Evolutionary conservation across 2,797 vertebrate species (phyloP), one percentile per base, ranked within the genome.

Genomic region (Coreius guichenoti): DNA sequence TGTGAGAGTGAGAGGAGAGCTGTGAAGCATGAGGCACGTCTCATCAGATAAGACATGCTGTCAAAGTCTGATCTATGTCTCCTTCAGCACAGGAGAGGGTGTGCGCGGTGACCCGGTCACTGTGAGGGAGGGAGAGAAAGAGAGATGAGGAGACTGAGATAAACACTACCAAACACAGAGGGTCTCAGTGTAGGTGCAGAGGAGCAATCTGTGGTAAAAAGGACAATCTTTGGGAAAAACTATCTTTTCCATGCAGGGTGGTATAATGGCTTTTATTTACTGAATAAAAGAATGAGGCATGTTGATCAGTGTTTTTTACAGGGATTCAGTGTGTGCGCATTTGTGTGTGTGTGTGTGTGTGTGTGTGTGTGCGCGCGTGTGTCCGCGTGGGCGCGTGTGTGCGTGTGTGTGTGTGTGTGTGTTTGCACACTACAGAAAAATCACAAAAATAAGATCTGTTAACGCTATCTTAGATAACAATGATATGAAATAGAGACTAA

Each of bases 41-140:
- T 88, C 83, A 91, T 93, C 90, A 88, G 91, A 93, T 92, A 89
- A 92, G 90, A 90, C 81, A 81, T 85, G 85, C 87, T 89, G 87
- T 88, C 83, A 87, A 88, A 89, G 69, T 51, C 87, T 82, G 87
- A 87, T 89, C 89, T 86, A 72, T 89, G 80, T 91, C 84, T 88
- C 87, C 86, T 61, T 87, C 81, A 80, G 80, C 47, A 51, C 5
- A 76, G 78, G 78, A 88, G 85, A 90, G 76, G 36, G 87, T 84
- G 73, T 36, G 65, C 67, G 78, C 74, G 23, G 80, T 76, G 76
- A 78, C 77, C 68, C 67, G 74, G 77, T 80, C 65, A 87, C 81
- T 69, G 73, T 73, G 43, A 74, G 83, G 16, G 67, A 75, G 70
- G 5, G 63, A 79, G 69, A 67, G 49, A 51, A 4, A 56, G 51